A percentile compares a stretch with the other conserved stretches of the same genome.
These are phyloP conservation scores for Cottus gobio DNA, from an alignment of 2,113 vertebrate species.

Conservation along the genomic window DNA sequence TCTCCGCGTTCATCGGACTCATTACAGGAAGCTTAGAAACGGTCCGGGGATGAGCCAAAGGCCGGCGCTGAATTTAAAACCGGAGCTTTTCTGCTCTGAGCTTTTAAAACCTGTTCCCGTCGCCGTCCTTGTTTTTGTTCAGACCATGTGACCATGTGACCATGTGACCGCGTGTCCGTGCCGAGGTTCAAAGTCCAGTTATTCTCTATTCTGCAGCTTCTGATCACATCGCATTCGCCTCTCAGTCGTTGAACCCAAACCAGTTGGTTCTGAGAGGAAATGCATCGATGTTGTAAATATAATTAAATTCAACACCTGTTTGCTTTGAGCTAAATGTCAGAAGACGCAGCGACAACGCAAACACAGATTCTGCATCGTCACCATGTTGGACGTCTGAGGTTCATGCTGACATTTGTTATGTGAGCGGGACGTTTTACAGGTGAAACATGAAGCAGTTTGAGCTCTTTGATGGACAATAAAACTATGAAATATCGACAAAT, in stretches of 20 bases:
- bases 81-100: constrained; percentile 5
- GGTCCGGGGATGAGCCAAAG: constrained; percentile 52
- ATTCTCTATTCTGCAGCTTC: neutral
- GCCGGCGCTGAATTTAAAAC: constrained; percentile 42
- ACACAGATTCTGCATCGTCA: too few species aligned
- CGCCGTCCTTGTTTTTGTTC: neutral
- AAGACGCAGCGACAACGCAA: too few species aligned
- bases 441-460: too few species aligned
- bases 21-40: constrained; percentile 63
- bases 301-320: neutral
- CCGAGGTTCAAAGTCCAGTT: neutral
- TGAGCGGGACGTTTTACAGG: too few species aligned
- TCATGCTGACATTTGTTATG: too few species aligned
- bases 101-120: constrained; percentile 12
- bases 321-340: too few species aligned
- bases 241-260: neutral
- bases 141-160: too few species aligned
- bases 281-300: neutral
- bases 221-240: neutral
- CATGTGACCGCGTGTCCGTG: neutral
- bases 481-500: too few species aligned
- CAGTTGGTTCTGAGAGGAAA: neutral
- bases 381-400: neutral
- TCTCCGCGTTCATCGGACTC: constrained; percentile 67
- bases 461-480: too few species aligned